Base-by-base conservation (phyloP, 1,140 invertebrate species). In the Drosophila rufa region DNA sequence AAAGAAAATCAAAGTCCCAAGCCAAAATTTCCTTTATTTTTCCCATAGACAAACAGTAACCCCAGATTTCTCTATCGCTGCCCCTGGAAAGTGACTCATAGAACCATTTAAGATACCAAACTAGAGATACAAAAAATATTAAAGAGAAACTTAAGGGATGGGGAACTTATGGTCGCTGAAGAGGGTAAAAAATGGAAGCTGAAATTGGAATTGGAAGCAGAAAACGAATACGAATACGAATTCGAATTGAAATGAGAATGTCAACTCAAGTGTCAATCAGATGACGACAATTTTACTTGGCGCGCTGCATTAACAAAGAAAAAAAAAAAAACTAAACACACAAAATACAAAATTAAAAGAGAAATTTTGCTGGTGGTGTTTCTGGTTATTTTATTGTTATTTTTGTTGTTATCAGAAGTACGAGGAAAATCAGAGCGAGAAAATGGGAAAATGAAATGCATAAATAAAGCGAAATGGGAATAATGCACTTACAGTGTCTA, bases 181-280 rank as follows among this genome's bases (percentile, higher is more conserved):
- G 33, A 15, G 17, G 43, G 38, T 30, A 4, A 11, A 17, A 51
- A 53, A 64, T 36, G 36, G 60, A 53, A 64, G 47, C 47, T 36
- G 27, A 22, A 47, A 47, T 46, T 67, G 43, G 42, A 67, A 67
- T 67, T 50, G 51, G 36, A 70, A 47, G 47, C 57, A 6, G n/a
- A 22, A 46, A 38, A 38, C 33, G n/a, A 19, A 19, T 27, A 7
- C 45, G 46, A 43, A 22, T 46, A 25, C 33, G 40, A 45, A 47
- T 67, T n/a, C 43, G 47, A 69, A 68, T 73, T 73, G 45, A 70
- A 73, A 73, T 73, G 69, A 58, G 69, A 70, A 73, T 76, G 75
- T 77, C 82, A 86, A 61, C 82, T 85, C 75, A 86, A 86, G 83
- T 87, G 82, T 82, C 82, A 86, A 86, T 86, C 83, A 79, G 79